Evolutionary conservation across 2,797 vertebrate genomes (phyloP).

Genomic region (Typhlichthys eigenmanni): DNA sequence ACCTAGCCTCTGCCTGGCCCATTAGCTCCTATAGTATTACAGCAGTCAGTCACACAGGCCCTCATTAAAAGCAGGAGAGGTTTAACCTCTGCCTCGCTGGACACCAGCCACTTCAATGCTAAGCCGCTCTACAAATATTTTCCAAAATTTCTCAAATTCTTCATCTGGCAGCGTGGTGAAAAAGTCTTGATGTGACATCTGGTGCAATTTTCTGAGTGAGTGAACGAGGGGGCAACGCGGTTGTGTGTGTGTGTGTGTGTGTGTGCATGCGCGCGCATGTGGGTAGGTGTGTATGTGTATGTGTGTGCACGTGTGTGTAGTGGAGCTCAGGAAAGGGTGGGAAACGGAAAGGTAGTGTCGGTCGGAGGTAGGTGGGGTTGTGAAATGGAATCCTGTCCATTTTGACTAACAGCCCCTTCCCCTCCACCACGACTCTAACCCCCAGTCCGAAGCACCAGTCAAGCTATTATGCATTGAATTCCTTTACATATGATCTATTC

Average conservation of each 20-base stretch:
- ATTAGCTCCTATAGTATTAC: slow-evolving; percentile 44
- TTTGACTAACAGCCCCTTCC: slow-evolving; percentile 28
- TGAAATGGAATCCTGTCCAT: slow-evolving; percentile 70
- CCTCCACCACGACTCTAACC: neutral
- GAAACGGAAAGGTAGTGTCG: slow-evolving; percentile 78
- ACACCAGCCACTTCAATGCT: slow-evolving; percentile 59
- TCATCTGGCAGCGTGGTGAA: slow-evolving; percentile 60
- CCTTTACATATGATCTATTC: too few species aligned
- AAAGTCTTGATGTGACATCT: slow-evolving; percentile 74
- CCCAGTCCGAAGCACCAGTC: too few species aligned
- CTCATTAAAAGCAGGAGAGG: slow-evolving; percentile 61
- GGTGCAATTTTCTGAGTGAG: slow-evolving; percentile 70
- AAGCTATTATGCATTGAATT: neutral
- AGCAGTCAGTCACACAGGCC: slow-evolving; percentile 46
- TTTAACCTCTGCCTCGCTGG: slow-evolving; percentile 68
- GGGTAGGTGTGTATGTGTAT: slow-evolving; percentile 10
- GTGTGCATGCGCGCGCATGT: slow-evolving; percentile 16
- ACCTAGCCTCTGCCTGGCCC: slow-evolving; percentile 21
- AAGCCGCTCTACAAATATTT: slow-evolving; percentile 76
- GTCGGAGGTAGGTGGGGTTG: slow-evolving; percentile 69
- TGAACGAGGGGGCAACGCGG: slow-evolving; percentile 49
- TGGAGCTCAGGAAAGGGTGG: slow-evolving; percentile 79
- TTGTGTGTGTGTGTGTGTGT: slow-evolving; percentile 45
- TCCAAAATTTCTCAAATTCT: slow-evolving; percentile 76
- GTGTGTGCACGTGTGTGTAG: slow-evolving; percentile 32